A percentile compares a stretch with the other conserved stretches of the same genome.
phyloP scores from a whole-genome alignment of 2,888 invertebrate genomes.

The Eupithecia pulchellata region DNA sequence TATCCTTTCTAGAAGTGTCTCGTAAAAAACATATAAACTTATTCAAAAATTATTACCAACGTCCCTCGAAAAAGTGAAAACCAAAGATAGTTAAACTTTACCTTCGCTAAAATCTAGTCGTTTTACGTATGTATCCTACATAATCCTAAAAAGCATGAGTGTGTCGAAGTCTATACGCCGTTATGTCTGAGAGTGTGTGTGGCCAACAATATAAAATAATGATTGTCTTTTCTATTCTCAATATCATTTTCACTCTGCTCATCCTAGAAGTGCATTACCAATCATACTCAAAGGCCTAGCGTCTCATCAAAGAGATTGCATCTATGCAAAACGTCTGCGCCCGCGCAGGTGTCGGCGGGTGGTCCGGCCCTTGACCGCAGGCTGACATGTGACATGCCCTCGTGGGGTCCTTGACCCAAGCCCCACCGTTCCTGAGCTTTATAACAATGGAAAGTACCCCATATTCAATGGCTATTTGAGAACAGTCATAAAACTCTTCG shows the following conservation, averaged over 20 bases:
- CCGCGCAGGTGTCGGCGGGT: constrained; percentile 31
- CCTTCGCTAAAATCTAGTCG: too few relatives aligned
- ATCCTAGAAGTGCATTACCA: neutral
- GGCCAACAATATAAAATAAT: neutral
- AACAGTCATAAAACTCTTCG: neutral
- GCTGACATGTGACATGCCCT: constrained; percentile 19
- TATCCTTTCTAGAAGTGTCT: neutral
- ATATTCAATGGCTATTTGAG: constrained; percentile 3
- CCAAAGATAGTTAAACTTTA: neutral
- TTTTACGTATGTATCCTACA: neutral
- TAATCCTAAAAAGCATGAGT: neutral
- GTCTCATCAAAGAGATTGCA: constrained; percentile 18
- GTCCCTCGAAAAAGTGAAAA: neutral
- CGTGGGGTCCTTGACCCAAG: constrained; percentile 11
- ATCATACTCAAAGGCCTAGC: neutral
- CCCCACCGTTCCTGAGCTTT: neutral
- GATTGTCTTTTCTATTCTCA: neutral
- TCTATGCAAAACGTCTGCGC: constrained; percentile 24
- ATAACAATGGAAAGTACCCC: constrained; percentile 14
- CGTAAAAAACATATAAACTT: neutral
- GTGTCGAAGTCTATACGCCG: neutral
- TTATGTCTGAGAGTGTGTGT: neutral
- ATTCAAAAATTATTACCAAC: neutral
- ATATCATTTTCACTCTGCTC: neutral
- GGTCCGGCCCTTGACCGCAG: constrained; percentile 32